Base-by-base conservation (phyloP, 2,797 vertebrate genomes). In the Notolabrus celidotus region DNA sequence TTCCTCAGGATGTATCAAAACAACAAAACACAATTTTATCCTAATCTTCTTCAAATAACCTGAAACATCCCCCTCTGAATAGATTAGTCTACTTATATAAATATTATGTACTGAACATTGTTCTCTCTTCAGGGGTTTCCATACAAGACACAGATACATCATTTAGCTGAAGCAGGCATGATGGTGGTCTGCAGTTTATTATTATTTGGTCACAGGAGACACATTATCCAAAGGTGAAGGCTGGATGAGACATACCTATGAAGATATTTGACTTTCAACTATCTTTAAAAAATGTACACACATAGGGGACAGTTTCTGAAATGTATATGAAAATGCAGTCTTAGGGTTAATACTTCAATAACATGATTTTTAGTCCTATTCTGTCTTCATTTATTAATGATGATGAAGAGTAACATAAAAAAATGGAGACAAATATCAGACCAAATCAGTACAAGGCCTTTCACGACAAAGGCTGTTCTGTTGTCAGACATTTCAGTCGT, bases 91-190 rank as follows among this genome's bases (percentile, higher is more conserved):
- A 57, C 54, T 71, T 84, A 65, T 64, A 33, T 52, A 72, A 61
- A 20, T 58, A 33, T 59, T 25, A 71, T 76, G 83, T 86, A 49
- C 78, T 72, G 17, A 70, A 65, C 86, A 85, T 89, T 90, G 86
- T 92, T 89, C 80, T 80, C 34, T 31, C 22, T 53, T 69, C 14
- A 29, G 85, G 88, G 77, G 43, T 88, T 89, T 90, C 85, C 86
- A 29, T 67, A 8, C 31, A 43, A 69, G 77, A 83, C 86, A 85
- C 73, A 60, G 85, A 90, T 83, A 85, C 71, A 74, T 77, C 76
- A 54, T 64, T 86, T 84, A 76, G 29, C 47, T 34, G 51, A 52
- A 39, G 61, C n/a, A 67, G 53, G 65, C 67, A 54, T 12, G 56
- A 47, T 17, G 46, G 67, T 51, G 76, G 60, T 82, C 82, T 43